Evolutionary conservation across 2,797 vertebrate species (phyloP).

Genomic region (Onychomys leucogaster): DNA sequence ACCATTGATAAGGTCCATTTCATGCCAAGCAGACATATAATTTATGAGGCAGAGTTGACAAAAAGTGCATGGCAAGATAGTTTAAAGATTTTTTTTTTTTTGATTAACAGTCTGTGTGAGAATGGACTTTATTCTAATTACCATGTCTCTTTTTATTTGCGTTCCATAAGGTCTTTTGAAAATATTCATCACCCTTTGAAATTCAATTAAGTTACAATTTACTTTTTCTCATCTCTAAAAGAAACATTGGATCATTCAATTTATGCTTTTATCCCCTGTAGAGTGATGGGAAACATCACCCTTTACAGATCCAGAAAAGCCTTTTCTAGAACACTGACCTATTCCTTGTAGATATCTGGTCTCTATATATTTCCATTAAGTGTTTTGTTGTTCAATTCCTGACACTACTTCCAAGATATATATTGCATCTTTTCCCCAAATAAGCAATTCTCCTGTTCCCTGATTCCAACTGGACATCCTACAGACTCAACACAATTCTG

Average conservation of each 20-base stretch:
- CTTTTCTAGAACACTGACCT: background rate
- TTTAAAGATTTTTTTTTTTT: constrained; percentile 41
- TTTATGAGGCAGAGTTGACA: constrained; percentile 60
- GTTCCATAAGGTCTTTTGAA: constrained; percentile 12
- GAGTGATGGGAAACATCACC: background rate
- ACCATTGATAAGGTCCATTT: constrained; percentile 2
- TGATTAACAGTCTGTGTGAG: constrained; percentile 32
- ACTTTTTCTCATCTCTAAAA: constrained; percentile 42
- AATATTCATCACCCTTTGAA: constrained; percentile 66
- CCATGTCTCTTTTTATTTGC: constrained; percentile 54
- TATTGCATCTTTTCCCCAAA: background rate
- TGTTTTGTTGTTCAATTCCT: background rate
- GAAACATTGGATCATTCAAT: constrained; percentile 44
- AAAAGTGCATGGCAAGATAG: constrained; percentile 49
- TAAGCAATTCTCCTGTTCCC: background rate
- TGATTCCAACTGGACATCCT: background rate
- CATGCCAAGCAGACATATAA: constrained; percentile 56
- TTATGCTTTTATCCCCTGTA: background rate
- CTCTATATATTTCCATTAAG: background rate
- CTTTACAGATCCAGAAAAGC: constrained; percentile 47
- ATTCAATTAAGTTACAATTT: constrained; percentile 77
- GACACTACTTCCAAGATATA: background rate
- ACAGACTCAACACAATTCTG: background rate
- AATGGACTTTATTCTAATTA: constrained; percentile 64
- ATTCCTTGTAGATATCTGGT: background rate